A percentile compares a stretch with the other conserved stretches of the same genome.
Evolutionary conservation across 2,888 invertebrate species (phyloP).

Genomic region (Agriopis aurantiaria): DNA sequence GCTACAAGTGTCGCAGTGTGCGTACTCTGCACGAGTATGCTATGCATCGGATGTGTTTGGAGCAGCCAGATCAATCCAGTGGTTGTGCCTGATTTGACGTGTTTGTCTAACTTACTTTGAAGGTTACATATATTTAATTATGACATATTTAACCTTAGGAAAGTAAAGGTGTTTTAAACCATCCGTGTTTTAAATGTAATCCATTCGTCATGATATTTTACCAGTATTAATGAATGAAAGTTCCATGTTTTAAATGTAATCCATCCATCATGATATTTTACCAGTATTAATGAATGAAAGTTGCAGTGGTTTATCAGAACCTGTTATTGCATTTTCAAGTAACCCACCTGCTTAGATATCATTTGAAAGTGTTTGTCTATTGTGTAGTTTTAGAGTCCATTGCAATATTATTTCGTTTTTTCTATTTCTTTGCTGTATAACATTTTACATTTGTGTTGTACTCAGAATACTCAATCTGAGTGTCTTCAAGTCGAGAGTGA

Average conservation of each 20-base stretch:
- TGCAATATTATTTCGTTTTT: neutral
- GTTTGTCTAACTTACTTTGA: no score
- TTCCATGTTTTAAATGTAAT: no score
- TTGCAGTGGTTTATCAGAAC: constrained; percentile 10
- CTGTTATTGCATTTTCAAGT: constrained; percentile 10
- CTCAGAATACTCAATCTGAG: neutral
- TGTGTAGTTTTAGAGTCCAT: neutral
- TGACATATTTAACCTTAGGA: no score
- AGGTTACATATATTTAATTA: no score
- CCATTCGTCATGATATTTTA: constrained; percentile 2
- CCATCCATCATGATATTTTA: constrained; percentile 4
- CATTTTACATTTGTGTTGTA: neutral
- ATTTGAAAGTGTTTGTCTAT: constrained; percentile 24
- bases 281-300: neutral
- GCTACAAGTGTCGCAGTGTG: no score
- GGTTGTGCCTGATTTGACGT: no score
- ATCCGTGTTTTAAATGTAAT: no score
- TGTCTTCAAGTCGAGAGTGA: no score
- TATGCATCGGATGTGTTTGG: no score
- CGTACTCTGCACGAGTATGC: no score
- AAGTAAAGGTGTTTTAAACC: no score
- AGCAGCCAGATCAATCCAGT: no score
- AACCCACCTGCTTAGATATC: neutral
- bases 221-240: neutral
- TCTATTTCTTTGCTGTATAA: neutral